Conservation (phyloP, 53 echinoderm and acorn worm genomes). For the Luidia sarsii region DNA sequence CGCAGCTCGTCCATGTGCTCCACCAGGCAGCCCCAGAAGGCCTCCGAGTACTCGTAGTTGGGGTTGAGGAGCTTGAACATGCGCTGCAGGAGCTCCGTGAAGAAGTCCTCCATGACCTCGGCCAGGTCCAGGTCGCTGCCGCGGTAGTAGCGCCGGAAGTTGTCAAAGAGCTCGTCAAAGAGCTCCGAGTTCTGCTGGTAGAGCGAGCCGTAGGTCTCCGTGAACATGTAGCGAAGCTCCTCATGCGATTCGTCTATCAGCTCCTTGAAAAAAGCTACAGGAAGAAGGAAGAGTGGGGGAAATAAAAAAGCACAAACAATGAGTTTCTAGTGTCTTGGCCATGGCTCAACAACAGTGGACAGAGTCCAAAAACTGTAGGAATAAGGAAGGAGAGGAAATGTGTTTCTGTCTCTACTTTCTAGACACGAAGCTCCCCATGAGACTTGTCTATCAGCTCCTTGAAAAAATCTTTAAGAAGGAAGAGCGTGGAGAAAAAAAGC, state of each 20-base stretch:
- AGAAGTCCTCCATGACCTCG: conserved; percentile 86
- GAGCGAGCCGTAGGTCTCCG: conserved; percentile 76
- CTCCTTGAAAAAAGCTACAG: conserved; percentile 85
- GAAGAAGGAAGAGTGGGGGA: conserved; percentile 1
- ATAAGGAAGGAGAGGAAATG: no score
- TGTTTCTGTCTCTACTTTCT: conserved; percentile 81
- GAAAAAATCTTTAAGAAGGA: conserved; percentile 75
- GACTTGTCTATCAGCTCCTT: conserved; percentile 78
- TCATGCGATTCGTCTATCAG: conserved; percentile 71
- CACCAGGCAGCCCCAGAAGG: conserved; percentile 77
- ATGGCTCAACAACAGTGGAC: no score
- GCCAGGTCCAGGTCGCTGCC: conserved; percentile 77
- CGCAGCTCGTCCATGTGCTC: conserved; percentile 68
- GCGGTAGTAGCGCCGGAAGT: conserved; percentile 78
- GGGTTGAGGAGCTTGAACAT: conserved; percentile 86
- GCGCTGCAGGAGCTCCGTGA: conserved; percentile 76
- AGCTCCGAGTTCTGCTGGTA: conserved; percentile 80
- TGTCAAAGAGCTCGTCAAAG: conserved; percentile 73
- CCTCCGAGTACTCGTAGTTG: conserved; percentile 68
- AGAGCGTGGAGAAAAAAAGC: neutral
- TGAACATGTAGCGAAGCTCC: conserved; percentile 78
- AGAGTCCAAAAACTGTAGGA: no score
- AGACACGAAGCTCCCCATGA: conserved; percentile 66
- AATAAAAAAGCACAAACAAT: neutral
- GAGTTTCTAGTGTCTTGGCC: no score